Conservation (phyloP, 2,113 vertebrate genomes). For the Artemisiospiza belli region DNA sequence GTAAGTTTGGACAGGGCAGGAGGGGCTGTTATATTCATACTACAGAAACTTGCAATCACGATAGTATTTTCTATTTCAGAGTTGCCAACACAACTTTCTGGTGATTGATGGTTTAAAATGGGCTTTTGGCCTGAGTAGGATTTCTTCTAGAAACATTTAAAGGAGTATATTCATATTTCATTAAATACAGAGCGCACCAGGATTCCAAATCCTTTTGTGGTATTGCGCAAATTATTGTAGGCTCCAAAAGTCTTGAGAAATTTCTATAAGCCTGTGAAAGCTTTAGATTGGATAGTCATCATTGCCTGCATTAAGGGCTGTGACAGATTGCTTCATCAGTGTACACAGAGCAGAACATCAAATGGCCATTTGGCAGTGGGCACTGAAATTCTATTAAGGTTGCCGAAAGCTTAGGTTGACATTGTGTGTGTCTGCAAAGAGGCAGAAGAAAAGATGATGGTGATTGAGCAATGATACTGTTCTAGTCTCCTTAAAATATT, state of each 20-base stretch:
- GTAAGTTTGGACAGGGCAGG: neutral
- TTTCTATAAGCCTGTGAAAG: slow-evolving; percentile 58
- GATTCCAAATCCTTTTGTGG: slow-evolving; percentile 49
- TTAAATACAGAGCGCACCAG: neutral
- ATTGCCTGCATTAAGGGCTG: slow-evolving; percentile 63
- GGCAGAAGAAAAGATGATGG: slow-evolving; percentile 44
- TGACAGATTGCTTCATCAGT: slow-evolving; percentile 70
- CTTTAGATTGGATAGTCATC: slow-evolving; percentile 53
- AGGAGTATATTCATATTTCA: slow-evolving; percentile 44
- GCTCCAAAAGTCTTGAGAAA: slow-evolving; percentile 70
- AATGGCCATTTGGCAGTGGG: slow-evolving; percentile 71
- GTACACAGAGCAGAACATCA: slow-evolving; percentile 69
- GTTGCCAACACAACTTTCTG: slow-evolving; percentile 29
- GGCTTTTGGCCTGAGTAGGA: neutral
- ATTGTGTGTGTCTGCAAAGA: slow-evolving; percentile 40
- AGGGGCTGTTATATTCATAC: neutral
- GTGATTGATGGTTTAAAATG: slow-evolving; percentile 23
- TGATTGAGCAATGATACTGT: slow-evolving; percentile 24
- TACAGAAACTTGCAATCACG: neutral
- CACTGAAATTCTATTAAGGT: slow-evolving; percentile 72
- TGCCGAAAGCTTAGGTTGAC: slow-evolving; percentile 60
- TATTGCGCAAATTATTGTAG: slow-evolving; percentile 36
- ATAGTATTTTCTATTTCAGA: neutral
- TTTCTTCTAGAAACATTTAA: slow-evolving; percentile 48
- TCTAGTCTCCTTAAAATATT: slow-evolving; percentile 47